A percentile compares a stretch with the other conserved stretches of the same genome.
These are phyloP conservation scores for Morone saxatilis DNA, from an alignment of 2,113 vertebrate species.

Conservation along the genomic window DNA sequence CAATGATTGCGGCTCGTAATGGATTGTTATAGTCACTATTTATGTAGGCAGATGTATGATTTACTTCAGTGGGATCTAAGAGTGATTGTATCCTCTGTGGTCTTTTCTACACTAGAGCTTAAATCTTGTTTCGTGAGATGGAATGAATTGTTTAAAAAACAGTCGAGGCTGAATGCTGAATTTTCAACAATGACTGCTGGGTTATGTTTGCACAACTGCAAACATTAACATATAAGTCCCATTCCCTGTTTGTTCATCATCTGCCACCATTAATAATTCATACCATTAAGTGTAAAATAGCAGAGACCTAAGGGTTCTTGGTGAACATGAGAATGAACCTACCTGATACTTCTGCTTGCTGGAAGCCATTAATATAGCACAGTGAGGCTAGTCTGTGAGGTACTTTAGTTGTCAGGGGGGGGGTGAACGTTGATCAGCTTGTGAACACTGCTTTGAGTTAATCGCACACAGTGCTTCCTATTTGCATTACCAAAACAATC, in stretches of 20 bases:
- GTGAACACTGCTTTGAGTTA: not conserved
- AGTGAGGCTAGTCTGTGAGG: not conserved
- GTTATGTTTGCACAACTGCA: conserved; percentile 10
- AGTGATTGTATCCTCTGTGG: too few relatives aligned
- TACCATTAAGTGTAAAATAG: not conserved
- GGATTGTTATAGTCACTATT: too few relatives aligned
- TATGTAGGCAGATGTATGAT: too few relatives aligned
- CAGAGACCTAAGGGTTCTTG: not conserved
- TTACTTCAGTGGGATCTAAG: too few relatives aligned
- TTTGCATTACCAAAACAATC: conserved; percentile 54
- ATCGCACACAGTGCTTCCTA: not conserved
- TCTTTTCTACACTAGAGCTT: conserved; percentile 1
- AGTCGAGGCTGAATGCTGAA: not conserved
- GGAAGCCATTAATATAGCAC: not conserved
- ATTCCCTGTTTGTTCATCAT: not conserved
- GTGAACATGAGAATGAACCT: not conserved
- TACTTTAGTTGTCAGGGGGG: not conserved
- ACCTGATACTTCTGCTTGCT: not conserved
- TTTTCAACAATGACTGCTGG: not conserved
- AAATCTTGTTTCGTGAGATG: conserved; percentile 26
- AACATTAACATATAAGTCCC: not conserved
- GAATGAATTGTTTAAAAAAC: conserved; percentile 11
- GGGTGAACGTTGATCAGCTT: not conserved
- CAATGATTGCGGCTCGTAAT: too few relatives aligned
- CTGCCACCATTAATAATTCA: conserved; percentile 7